These are phyloP conservation scores for Microtus pennsylvanicus DNA, from an alignment of 2,113 vertebrate species.

Conservation along the genomic window DNA sequence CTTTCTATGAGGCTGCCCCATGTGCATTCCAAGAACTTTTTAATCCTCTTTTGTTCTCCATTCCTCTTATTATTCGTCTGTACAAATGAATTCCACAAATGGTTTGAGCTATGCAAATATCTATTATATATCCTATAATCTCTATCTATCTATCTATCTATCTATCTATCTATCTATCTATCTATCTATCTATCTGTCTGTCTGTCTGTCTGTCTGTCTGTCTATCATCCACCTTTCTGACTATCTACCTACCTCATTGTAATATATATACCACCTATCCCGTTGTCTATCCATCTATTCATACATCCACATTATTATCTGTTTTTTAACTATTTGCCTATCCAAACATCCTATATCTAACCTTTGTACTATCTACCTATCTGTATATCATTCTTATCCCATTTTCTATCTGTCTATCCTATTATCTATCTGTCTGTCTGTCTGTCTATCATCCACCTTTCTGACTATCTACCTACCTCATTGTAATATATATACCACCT, in stretches of 20 bases:
- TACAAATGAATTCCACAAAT: background rate
- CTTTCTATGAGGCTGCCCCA: background rate
- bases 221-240: background rate
- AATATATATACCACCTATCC: background rate
- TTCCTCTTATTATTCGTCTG: background rate
- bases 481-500: background rate
- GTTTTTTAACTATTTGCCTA: background rate
- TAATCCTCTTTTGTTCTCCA: background rate
- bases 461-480: background rate
- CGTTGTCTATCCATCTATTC: background rate
- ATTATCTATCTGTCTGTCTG: background rate
- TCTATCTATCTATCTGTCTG: no score
- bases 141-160: no score
- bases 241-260: background rate
- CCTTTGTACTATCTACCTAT: background rate
- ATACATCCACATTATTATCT: background rate
- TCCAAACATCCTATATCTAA: background rate
- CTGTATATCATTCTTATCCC: background rate
- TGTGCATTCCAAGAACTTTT: background rate
- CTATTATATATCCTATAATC: background rate
- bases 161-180: background rate
- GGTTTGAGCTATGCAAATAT: background rate
- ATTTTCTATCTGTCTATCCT: no score
- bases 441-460: no score
- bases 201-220: background rate